phyloP scores from a whole-genome alignment of 2,888 invertebrate genomes.

The Cephus runcator region DNA sequence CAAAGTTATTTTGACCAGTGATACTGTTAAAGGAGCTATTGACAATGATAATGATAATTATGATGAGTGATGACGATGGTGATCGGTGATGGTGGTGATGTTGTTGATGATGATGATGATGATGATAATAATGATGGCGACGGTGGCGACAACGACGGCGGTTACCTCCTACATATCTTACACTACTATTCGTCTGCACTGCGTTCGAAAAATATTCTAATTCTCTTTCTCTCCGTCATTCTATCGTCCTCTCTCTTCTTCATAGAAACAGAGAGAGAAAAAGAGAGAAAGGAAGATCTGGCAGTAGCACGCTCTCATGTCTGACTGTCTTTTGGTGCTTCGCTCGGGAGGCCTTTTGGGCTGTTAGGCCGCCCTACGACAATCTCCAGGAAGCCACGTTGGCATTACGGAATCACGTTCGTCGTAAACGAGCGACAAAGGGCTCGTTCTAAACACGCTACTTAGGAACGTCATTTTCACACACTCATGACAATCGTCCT shows the following conservation, averaged over 20 bases:
- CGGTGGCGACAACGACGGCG: neutral
- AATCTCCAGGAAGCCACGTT: neutral
- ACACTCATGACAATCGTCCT: neutral
- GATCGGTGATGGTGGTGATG: too few species aligned
- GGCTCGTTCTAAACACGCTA: neutral
- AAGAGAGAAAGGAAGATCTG: neutral
- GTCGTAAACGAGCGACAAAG: neutral
- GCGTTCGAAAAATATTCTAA: slow-evolving; percentile 50
- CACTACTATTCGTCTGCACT: slow-evolving; percentile 31
- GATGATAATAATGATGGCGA: neutral
- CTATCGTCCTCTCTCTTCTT: slow-evolving; percentile 18
- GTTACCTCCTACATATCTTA: slow-evolving; percentile 17
- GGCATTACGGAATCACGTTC: neutral
- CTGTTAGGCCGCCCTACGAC: neutral
- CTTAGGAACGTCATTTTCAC: neutral
- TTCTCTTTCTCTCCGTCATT: slow-evolving; percentile 34
- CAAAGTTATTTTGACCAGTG: neutral
- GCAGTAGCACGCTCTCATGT: neutral
- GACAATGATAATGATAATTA: neutral
- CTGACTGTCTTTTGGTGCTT: neutral
- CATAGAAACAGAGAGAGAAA: neutral
- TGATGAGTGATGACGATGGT: neutral
- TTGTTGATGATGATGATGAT: neutral
- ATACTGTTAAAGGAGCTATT: neutral
- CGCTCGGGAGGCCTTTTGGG: neutral